These are phyloP conservation scores for Phyto melanocephala DNA, from an alignment of 2,888 invertebrate genomes.

Conservation along the genomic window DNA sequence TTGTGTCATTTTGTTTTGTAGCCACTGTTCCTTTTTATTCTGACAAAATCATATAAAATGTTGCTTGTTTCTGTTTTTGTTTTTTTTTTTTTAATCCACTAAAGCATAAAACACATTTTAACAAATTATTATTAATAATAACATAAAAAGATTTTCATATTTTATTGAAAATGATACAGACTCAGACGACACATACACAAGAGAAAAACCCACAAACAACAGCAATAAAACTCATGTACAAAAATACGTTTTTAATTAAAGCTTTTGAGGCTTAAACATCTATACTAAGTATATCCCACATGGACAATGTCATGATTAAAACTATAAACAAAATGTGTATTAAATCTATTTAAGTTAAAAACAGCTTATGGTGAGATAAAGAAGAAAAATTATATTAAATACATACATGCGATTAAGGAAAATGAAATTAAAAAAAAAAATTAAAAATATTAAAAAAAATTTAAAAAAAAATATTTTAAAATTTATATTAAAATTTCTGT, in stretches of 20 bases:
- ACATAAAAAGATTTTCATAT: slow-evolving; percentile 7
- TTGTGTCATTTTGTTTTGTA: neutral
- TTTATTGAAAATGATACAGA: slow-evolving; percentile 8
- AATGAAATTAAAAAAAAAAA: neutral
- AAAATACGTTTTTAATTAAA: slow-evolving; percentile 30
- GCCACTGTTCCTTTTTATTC: neutral
- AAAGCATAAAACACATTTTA: neutral
- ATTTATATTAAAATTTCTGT: no score
- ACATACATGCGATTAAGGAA: neutral
- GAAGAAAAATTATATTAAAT: neutral
- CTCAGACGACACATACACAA: neutral
- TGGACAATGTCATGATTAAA: no score
- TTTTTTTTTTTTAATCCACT: neutral
- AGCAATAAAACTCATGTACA: neutral
- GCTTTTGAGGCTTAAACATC: slow-evolving; percentile 20
- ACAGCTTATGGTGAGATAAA: neutral
- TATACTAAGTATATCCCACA: no score
- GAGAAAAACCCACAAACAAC: neutral
- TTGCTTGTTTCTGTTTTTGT: no score
- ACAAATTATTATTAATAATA: neutral
- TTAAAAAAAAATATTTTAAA: no score
- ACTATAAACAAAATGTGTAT: neutral
- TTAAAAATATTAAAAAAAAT: neutral
- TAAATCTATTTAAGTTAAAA: neutral
- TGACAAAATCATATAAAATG: no score